Base-by-base conservation (phyloP, 2,113 vertebrate species). In the Equus quagga region DNA sequence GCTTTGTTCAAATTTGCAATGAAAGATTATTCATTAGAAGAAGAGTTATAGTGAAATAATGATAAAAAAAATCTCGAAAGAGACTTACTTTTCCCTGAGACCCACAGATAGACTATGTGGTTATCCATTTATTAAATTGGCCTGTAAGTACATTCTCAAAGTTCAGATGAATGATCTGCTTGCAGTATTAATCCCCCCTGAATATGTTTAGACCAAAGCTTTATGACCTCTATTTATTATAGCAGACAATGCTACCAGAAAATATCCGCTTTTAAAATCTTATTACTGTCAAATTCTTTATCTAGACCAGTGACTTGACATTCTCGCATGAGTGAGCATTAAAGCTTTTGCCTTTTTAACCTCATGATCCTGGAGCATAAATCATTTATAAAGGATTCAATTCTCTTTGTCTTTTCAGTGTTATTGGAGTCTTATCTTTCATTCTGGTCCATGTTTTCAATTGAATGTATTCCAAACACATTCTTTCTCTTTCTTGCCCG, bases 281-380 rank as follows among this genome's bases (percentile, higher is more conserved):
- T 98, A 98, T 98, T 99, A 97, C 96, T 98, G 97, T 98, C 97
- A 98, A 96, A 98, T 97, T 98, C 97, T 91, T 97, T 98, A 98
- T 98, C 98, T 98, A 97, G 97, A 94, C 90, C 97, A 98, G 94
- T 88, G 97, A 97, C 97, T 97, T 98, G 98, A 98, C 98, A 98
- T 98, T 98, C 98, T 97, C 94, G 81, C 98, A 97, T 98, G 98
- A 98, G 91, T 18, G 91, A 98, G 96, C 98, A 97, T 96, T 97
- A 97, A 98, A 98, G 97, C 96, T 98, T 98, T 98, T 98, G 98
- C 97, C 98, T 99, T 98, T 98, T 98, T 98, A 98, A 98, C 98
- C 98, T 98, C 95, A 91, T 97, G 98, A 98, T 98, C 98, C 97
- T 97, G 60, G 46, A 95, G 86, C 96, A 98, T 98, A 98, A 98